Conservation (phyloP, 2,113 vertebrate species). For the Atlantisia rogersi region DNA sequence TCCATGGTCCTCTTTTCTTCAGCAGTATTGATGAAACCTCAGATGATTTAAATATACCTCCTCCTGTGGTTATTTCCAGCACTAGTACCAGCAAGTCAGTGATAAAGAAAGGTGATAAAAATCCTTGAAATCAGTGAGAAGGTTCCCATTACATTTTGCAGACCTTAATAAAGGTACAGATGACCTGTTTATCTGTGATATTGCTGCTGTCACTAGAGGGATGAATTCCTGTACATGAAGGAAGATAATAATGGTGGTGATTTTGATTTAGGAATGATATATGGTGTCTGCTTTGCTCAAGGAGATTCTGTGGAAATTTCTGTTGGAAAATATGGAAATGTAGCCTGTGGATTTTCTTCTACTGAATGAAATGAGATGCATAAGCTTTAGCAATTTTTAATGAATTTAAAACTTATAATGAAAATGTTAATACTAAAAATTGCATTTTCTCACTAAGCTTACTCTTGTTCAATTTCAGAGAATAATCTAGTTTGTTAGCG, state of each 20-base stretch:
- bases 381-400: neutral
- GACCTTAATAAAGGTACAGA: neutral
- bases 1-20: neutral
- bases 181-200: constrained; percentile 9
- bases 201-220: neutral
- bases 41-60: neutral
- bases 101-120: neutral
- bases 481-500: neutral
- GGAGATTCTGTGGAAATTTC: neutral
- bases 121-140: neutral
- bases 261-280: neutral
- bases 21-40: neutral
- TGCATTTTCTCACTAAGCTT: neutral
- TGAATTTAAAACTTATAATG: neutral
- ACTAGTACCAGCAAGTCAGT: neutral
- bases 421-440: too few species aligned
- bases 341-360: neutral
- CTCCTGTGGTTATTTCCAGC: neutral
- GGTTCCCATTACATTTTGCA: neutral
- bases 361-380: neutral
- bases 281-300: neutral
- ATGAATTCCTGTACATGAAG: neutral
- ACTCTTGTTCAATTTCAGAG: neutral
- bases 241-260: neutral
- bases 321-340: neutral